Evolutionary conservation across 2,888 invertebrate species (phyloP), one percentile per base, ranked within the genome.

Genomic region (Plagiodera versicolora): DNA sequence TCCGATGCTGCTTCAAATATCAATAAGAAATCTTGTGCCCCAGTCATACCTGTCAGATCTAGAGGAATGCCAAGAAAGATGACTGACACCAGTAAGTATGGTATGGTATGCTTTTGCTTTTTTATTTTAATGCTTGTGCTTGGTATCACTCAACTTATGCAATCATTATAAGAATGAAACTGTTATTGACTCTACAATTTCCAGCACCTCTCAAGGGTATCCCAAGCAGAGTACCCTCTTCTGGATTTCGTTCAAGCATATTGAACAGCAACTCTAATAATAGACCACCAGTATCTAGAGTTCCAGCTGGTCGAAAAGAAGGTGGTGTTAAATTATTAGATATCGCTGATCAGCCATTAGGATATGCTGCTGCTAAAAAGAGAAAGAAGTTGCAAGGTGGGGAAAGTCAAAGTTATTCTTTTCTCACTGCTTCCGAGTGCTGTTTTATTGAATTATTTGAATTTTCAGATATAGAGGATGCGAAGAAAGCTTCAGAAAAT

Each of bases 241-340:
- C 86, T 19, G 89, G 89, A 50, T 88, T 88, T 74, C 82, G 87
- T 48, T 81, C 83, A 5, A 80, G 82, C n/a, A 78, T 81, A 3
- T 73, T 83, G 14, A 81, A 81, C 17, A 80, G 80, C 56, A 81
- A 82, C 11, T 74, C 83, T 1, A 77, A 81, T 67, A 81, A 85
- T 19, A 79, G 84, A 45, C 84, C 87, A 10, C 84, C 86, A 52
- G 76, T 86, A 58, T 83, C 85, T 47, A 82, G 89, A 63, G 86
- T 85, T 28, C 87, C 85, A 30, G 89, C 85, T 55, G 89, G 84
- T 56, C 87, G 86, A 71, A 95, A 88, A 82, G 96, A 94, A 78
- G 91, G 95, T 55, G 97, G 97, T 60, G 95, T 97, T 70, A 98
- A 98, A 82, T 83, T 98, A 50, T 82, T 98, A 39, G 97, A 97